phyloP scores from a whole-genome alignment of 2,113 vertebrate genomes.

The Parotia lawesii region DNA sequence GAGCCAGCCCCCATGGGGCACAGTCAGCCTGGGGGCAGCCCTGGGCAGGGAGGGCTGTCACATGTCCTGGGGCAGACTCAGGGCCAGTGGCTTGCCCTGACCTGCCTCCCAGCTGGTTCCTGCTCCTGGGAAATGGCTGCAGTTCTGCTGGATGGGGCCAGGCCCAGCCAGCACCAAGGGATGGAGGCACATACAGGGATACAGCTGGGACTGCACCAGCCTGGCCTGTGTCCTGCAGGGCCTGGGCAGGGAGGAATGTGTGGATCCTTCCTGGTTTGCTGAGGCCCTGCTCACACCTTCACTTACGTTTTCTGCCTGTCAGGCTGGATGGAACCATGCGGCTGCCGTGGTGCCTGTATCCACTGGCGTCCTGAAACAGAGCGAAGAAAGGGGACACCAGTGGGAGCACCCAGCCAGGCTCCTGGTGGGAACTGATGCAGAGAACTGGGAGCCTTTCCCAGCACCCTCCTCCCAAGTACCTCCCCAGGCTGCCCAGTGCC shows the following conservation, averaged over 20 bases:
- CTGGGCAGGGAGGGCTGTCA: neutral
- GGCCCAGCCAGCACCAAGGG: neutral
- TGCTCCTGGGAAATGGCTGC: neutral
- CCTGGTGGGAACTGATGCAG: neutral
- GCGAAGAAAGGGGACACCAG: neutral
- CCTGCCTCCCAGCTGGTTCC: neutral
- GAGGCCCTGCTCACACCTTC: neutral
- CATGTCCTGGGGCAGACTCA: neutral
- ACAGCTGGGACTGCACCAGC: fast-evolving
- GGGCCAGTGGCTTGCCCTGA: neutral
- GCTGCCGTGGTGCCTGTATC: neutral
- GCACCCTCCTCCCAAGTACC: neutral
- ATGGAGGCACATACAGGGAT: neutral
- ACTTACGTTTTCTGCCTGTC: neutral
- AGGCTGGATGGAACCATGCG: neutral
- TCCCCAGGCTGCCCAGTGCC: neutral
- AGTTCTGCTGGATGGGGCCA: neutral
- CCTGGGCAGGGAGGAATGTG: neutral
- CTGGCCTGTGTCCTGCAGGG: neutral
- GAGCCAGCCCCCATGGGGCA: neutral
- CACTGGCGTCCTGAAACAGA: neutral
- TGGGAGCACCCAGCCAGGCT: neutral
- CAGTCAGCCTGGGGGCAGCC: fast-evolving
- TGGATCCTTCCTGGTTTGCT: neutral
- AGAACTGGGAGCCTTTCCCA: neutral